phyloP scores from a whole-genome alignment of 2,888 invertebrate species.

The Sepioteuthis lessoniana region DNA sequence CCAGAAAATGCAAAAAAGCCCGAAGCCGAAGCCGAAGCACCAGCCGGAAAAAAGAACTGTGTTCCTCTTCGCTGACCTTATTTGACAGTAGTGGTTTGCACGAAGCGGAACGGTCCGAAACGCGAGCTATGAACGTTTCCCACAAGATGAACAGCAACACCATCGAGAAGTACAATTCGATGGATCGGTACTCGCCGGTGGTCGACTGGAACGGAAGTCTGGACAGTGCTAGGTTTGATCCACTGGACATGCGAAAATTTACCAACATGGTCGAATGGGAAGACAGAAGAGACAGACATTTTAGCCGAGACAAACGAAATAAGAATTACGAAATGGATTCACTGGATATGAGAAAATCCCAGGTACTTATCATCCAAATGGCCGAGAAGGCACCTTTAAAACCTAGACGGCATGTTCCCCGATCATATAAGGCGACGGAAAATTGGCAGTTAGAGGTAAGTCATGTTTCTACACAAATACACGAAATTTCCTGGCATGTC shows the following conservation, averaged over 20 bases:
- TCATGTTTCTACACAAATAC: not conserved
- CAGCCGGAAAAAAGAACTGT: not conserved
- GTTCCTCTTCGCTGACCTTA: not conserved
- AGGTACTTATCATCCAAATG: slow-evolving; percentile 40
- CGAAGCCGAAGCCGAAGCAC: not conserved
- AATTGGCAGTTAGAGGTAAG: slow-evolving; percentile 24
- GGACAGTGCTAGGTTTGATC: not conserved
- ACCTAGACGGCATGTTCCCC: slow-evolving; percentile 36
- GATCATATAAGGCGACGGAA: slow-evolving; percentile 8
- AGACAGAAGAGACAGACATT: not conserved
- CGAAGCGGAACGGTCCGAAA: not conserved
- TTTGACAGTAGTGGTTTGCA: not conserved
- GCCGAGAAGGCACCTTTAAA: slow-evolving; percentile 37
- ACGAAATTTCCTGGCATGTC: too few species aligned
- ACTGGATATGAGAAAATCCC: slow-evolving; percentile 41
- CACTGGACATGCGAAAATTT: not conserved
- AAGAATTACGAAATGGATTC: slow-evolving; percentile 37
- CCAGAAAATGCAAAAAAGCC: not conserved
- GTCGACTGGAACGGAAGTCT: not conserved
- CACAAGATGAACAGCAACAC: slow-evolving; percentile 13
- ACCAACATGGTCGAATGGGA: not conserved
- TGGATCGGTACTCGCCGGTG: not conserved
- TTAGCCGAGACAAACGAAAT: not conserved
- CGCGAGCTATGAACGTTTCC: not conserved
- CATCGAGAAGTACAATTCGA: not conserved